phyloP scores from a whole-genome alignment of 2,888 invertebrate genomes.

The Hypena proboscidalis region DNA sequence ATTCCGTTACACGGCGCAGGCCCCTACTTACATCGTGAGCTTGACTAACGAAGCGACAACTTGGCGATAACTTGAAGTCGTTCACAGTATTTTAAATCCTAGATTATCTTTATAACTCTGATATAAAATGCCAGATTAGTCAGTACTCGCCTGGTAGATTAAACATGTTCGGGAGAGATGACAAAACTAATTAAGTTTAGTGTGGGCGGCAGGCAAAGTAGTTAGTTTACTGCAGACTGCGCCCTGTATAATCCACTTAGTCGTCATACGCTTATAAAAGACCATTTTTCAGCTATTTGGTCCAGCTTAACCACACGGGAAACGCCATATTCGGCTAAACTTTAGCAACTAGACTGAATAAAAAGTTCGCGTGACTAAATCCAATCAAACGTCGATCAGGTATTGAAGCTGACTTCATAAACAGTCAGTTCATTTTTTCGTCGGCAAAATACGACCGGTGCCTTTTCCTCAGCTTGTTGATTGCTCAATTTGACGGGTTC shows the following conservation, averaged over 20 bases:
- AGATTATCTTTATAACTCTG: conserved; percentile 20
- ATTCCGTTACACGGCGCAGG: conserved; percentile 60
- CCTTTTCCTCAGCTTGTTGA: conserved; percentile 21
- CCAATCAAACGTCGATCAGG: conserved; percentile 28
- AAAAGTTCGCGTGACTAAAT: conserved; percentile 41
- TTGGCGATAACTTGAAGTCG: conserved; percentile 22
- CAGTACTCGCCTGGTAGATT: no score
- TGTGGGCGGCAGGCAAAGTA: no score
- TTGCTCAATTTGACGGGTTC: conserved; percentile 27
- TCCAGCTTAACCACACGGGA: no score
- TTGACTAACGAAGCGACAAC: conserved; percentile 50
- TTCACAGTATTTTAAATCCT: conserved; percentile 16
- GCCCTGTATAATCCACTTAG: no score
- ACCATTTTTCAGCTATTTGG: no score
- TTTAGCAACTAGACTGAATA: no score
- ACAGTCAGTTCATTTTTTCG: conserved; percentile 27
- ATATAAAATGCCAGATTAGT: conserved; percentile 11
- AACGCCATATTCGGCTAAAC: no score
- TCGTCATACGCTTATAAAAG: no score
- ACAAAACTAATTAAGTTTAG: no score
- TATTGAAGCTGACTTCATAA: conserved; percentile 32
- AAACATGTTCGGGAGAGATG: no score
- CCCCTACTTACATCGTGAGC: conserved; percentile 41
- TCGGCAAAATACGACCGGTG: conserved; percentile 19
- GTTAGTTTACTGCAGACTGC: no score